phyloP scores from a whole-genome alignment of 2,113 vertebrate species.

The Oryzias celebensis region DNA sequence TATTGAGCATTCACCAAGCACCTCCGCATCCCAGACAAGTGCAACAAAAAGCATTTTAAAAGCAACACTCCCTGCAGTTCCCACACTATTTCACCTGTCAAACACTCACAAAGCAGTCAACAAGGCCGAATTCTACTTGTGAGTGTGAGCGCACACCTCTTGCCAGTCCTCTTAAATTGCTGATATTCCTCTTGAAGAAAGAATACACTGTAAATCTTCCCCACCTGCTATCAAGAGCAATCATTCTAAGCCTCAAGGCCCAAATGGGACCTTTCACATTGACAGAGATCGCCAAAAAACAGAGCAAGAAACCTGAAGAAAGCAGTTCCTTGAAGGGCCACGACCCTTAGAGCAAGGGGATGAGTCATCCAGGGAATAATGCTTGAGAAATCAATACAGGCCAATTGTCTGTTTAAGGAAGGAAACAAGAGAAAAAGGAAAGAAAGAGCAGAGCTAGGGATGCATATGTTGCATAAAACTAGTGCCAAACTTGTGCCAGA shows the following conservation, averaged over 20 bases:
- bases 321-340: slow-evolving; percentile 31
- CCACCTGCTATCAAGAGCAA: slow-evolving; percentile 38
- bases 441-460: slow-evolving; percentile 24
- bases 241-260: slow-evolving; percentile 27
- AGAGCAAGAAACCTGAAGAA: slow-evolving; percentile 30
- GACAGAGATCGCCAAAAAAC: slow-evolving; percentile 34
- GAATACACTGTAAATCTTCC: slow-evolving; percentile 52
- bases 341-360: slow-evolving; percentile 37
- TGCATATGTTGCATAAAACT: slow-evolving; percentile 35
- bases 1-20: slow-evolving; percentile 75
- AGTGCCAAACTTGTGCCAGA: slow-evolving; percentile 25
- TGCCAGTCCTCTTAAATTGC: slow-evolving; percentile 72
- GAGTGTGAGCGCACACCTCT: slow-evolving; percentile 69
- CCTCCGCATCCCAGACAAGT: slow-evolving; percentile 71
- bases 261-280: slow-evolving; percentile 47
- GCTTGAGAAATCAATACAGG: slow-evolving; percentile 54
- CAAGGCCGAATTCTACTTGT: slow-evolving; percentile 60
- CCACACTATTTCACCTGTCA: slow-evolving; percentile 86
- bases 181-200: slow-evolving; percentile 57
- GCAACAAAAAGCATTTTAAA: slow-evolving; percentile 71
- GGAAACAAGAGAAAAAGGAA: slow-evolving; percentile 32
- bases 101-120: slow-evolving; percentile 65
- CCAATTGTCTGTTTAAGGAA: slow-evolving; percentile 57
- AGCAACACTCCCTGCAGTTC: slow-evolving; percentile 73
- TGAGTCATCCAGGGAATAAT: slow-evolving; percentile 61